Evolutionary conservation across 2,113 vertebrate species (phyloP), one percentile per base, ranked within the genome.

Genomic region (Tetraodon nigroviridis): DNA sequence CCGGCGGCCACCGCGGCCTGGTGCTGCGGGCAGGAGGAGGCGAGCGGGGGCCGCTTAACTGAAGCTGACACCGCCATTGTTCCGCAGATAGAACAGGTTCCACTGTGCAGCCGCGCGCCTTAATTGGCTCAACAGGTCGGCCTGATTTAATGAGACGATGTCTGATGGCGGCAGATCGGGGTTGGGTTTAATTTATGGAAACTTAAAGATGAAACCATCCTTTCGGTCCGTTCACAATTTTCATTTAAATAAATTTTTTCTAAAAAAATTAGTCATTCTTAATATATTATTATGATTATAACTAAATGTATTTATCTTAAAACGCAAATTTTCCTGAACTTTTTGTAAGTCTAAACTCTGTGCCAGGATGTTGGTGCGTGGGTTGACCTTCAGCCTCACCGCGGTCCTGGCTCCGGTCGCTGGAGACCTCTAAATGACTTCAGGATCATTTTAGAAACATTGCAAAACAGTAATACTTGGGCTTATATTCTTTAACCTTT

Each of bases 41-140:
- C 45, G 22, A 19, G 27, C 24, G 24, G 62, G 55, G 63, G 55
- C 58, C 51, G 2, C 79, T 10, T 29, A 76, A 88, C 21, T 42
- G 47, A 46, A 62, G 2, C 42, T 86, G 83, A 83, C 83, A 77
- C 73, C 61, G 7, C 60, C 80, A 51, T 85, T 52, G 84, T 79
- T 82, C 49, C 58, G 5, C 0, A 40, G 56, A 74, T 58, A 58
- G 27, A 70, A 51, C 42, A 16, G 64, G 52, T 11, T 42, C 62
- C 12, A 27, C 20, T 53, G 70, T 21, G 54, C 74, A 62, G 68
- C 78, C 74, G 57, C 42, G 68, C 71, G 47, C 51, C 20, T 32
- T 84, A 81, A 85, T 81, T 85, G 69, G 77, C 81, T 66, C 46
- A 16, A 73, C 71, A 67, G 5, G 72, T 58, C 51, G 14, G 60